Base-by-base conservation (phyloP, 1,140 invertebrate genomes). In the Microvelia longipes region DNA sequence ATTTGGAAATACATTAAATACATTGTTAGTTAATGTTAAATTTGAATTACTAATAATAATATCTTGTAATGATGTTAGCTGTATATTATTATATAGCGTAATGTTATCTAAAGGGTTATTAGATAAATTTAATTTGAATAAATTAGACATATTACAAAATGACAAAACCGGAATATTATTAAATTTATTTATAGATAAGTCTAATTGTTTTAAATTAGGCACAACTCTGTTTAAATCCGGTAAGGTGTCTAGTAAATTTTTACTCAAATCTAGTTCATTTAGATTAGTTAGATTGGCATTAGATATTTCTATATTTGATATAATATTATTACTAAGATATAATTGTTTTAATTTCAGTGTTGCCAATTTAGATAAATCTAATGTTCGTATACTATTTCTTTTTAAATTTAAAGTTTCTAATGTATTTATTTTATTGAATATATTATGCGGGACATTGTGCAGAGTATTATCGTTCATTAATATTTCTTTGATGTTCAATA, bases 1-100 rank as follows among this genome's bases (percentile, higher is more conserved):
- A 0, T 86, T 85, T 1, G 90, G 88, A 74, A 94, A 94, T 19
- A 89, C 85, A 75, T 91, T 87, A 75, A 96, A 94, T 74, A 94
- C 93, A 75, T 89, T 90, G 64, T 90, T 91, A 0, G 91, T 92
- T 1, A 96, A 83, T 67, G 94, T 90, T 15, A 95, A 80, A 77
- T 94, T 94, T 0, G 92, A 94, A 26, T 85, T 83, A 64, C 86
- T 88, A 68, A 94, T 88, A 75, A 90, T 87, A 5, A 95, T 82
- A 78, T 92, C 90, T 77, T 91, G 86, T 0, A 94, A 81, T 0
- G 70, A 30, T 1, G 70, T 72, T 63, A 75, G 77, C n/a, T 61
- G 60, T 26, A 72, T n/a, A 88, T 87, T 5, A 72, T 84, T 79
- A 76, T 87, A 74, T 89, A 84, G 65, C 91, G 86, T 68, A 84